Conservation (phyloP, 2,888 invertebrate species). For the Apomyelois bistriatella region DNA sequence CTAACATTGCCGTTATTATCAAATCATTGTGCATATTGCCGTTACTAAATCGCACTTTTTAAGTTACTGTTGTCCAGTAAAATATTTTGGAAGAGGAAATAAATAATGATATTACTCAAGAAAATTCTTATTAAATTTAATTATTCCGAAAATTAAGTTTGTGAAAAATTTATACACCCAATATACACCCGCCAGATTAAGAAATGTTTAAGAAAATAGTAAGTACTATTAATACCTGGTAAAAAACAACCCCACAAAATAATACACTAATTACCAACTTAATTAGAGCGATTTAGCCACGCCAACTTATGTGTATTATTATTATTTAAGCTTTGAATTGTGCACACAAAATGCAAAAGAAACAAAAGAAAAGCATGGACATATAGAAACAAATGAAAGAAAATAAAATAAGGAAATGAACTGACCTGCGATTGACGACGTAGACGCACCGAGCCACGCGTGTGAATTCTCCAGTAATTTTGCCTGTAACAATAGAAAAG, state of each 20-base stretch:
- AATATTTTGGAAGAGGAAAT: no score
- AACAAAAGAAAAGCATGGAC: neutral
- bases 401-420: constrained; percentile 37
- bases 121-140: no score
- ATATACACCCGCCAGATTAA: no score
- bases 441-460: constrained; percentile 94
- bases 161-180: no score
- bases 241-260: no score
- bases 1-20: neutral
- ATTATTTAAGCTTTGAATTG: neutral
- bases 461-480: constrained; percentile 95
- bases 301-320: neutral
- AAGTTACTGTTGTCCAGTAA: neutral
- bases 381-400: neutral
- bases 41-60: neutral
- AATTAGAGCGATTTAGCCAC: neutral
- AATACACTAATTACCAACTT: no score
- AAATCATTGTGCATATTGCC: neutral
- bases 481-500: constrained; percentile 82
- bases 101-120: no score
- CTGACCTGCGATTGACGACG: constrained; percentile 95
- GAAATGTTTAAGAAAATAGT: no score
- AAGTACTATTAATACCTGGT: no score
- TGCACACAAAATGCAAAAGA: neutral
- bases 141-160: no score